Conservation (phyloP, 2,888 invertebrate species). For the Cephus pulcher region DNA sequence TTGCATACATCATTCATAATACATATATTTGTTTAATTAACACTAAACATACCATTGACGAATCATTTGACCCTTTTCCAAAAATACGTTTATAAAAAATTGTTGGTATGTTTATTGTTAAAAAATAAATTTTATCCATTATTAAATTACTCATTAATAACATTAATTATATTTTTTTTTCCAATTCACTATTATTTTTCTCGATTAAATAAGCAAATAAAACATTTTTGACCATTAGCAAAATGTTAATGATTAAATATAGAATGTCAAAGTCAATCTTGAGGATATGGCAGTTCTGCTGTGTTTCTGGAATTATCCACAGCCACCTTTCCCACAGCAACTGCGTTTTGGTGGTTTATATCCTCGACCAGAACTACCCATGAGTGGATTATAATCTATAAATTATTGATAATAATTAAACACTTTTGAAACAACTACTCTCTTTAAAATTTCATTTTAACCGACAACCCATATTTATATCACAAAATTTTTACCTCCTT, state of each 20-base stretch:
- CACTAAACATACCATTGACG: no score
- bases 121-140: background rate
- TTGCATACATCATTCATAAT: background rate
- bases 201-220: background rate
- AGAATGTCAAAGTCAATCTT: background rate
- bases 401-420: slow-evolving; percentile 12
- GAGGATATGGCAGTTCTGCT: background rate
- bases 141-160: background rate
- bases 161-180: background rate
- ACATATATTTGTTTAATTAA: background rate
- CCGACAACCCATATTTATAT: background rate
- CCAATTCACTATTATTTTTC: background rate
- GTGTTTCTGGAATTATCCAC: slow-evolving; percentile 48
- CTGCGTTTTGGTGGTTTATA: slow-evolving; percentile 61
- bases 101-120: background rate
- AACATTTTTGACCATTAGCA: background rate
- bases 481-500: slow-evolving; percentile 18
- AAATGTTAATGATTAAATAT: background rate
- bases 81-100: no score
- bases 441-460: background rate
- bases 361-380: slow-evolving; percentile 51
- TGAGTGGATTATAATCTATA: slow-evolving; percentile 62
- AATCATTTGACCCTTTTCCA: no score
- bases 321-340: slow-evolving; percentile 59
- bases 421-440: background rate